Conservation (phyloP, 2,797 vertebrate genomes). For the Lithobates pipiens region DNA sequence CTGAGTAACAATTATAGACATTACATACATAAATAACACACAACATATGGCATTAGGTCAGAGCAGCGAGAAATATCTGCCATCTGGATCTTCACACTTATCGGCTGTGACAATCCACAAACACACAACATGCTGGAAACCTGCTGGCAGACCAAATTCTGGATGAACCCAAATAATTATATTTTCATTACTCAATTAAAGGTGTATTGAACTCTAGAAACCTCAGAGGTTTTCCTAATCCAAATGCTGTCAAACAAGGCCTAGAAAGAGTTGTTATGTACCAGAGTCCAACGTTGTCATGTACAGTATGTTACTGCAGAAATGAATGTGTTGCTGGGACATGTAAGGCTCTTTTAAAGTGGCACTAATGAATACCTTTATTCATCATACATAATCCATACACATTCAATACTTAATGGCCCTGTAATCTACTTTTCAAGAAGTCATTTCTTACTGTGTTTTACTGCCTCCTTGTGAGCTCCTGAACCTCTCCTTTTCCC, state of each 20-base stretch:
- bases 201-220: constrained; percentile 17
- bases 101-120: constrained; percentile 46
- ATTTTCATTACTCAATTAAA: constrained; percentile 23
- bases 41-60: constrained; percentile 49
- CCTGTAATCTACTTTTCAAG: no score
- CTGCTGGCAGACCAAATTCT: constrained; percentile 8
- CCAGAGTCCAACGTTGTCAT: background rate
- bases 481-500: no score
- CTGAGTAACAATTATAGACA: constrained; percentile 53
- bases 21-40: constrained; percentile 52
- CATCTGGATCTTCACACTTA: constrained; percentile 38
- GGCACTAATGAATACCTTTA: no score
- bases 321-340: background rate
- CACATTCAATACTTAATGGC: no score
- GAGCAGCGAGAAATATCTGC: constrained; percentile 28
- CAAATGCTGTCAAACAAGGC: constrained; percentile 5
- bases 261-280: constrained; percentile 5
- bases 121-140: constrained; percentile 39
- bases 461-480: no score
- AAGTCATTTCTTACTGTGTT: no score
- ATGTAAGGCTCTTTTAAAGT: background rate
- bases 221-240: constrained; percentile 4
- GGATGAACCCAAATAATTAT: constrained; percentile 14
- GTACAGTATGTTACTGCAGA: background rate
- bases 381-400: no score